phyloP scores from a whole-genome alignment of 1,140 invertebrate genomes.

The Chionoecetes opilio region DNA sequence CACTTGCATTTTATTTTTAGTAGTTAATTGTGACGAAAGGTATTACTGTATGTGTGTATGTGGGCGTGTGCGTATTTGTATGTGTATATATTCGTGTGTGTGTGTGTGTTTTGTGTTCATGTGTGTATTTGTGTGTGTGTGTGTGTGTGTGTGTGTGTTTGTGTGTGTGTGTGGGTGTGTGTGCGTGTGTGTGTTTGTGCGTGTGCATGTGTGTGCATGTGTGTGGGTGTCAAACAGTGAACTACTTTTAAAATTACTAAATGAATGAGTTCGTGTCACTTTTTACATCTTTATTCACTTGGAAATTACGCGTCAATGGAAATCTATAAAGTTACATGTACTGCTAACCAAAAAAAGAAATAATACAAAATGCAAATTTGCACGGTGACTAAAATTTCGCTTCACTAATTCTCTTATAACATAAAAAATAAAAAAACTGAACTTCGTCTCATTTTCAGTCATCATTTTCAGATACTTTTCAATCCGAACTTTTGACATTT shows the following conservation, averaged over 20 bases:
- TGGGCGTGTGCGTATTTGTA: too few species aligned
- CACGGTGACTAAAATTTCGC: too few species aligned
- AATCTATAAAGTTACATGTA: background rate
- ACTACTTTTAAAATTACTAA: too few species aligned
- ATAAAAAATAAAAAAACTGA: background rate
- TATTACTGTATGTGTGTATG: too few species aligned
- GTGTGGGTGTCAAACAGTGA: background rate
- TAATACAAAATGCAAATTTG: too few species aligned
- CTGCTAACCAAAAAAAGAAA: too few species aligned
- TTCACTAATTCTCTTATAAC: too few species aligned
- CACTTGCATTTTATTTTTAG: too few species aligned
- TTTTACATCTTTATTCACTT: background rate
- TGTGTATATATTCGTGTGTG: too few species aligned
- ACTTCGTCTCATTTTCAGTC: background rate
- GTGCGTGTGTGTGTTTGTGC: background rate
- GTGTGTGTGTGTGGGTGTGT: conserved; percentile 17
- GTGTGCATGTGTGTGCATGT: background rate
- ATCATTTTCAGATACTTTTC: background rate
- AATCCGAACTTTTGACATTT: background rate
- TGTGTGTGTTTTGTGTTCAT: too few species aligned
- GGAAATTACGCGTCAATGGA: background rate
- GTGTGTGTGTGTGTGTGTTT: background rate
- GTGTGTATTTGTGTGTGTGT: too few species aligned
- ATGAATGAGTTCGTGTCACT: background rate
- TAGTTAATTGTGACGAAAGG: too few species aligned